These are phyloP conservation scores for Enteromius unitaeniatus DNA, from an alignment of 2,797 vertebrate species.

Conservation along the genomic window DNA sequence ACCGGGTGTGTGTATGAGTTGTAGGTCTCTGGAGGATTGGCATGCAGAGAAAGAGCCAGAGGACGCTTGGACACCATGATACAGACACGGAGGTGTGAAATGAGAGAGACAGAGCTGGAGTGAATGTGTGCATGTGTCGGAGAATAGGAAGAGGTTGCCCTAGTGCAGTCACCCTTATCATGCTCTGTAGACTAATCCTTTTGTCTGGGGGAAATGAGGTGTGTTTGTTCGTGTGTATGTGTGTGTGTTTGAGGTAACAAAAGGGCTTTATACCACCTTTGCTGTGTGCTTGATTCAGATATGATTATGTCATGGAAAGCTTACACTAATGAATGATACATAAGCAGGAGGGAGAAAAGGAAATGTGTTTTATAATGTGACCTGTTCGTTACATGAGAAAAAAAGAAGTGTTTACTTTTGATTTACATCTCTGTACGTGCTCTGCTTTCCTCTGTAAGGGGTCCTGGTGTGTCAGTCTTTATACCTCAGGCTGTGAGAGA, in stretches of 20 bases:
- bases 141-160: conserved; percentile 28
- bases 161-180: conserved; percentile 35
- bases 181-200: conserved; percentile 46
- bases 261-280: conserved; percentile 4
- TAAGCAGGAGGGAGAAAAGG: not conserved
- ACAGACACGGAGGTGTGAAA: conserved; percentile 51
- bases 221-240: not conserved
- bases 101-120: conserved; percentile 31
- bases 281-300: conserved; percentile 17
- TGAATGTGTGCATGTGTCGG: not conserved
- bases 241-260: not conserved
- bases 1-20: not conserved
- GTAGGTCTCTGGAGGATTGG: conserved; percentile 7
- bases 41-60: conserved; percentile 30
- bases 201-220: conserved; percentile 41
- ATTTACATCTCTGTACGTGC: not conserved
- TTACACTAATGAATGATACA: conserved; percentile 16
- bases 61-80: conserved; percentile 30
- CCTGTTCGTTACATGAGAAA: not conserved
- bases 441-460: not conserved
- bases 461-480: not conserved
- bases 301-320: conserved; percentile 27
- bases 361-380: conserved; percentile 5
- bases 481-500: conserved; percentile 15
- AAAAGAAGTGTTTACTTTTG: not conserved